Evolutionary conservation across 23 tunicate genomes (phyloP).

Genomic region (Corella eumyota): DNA sequence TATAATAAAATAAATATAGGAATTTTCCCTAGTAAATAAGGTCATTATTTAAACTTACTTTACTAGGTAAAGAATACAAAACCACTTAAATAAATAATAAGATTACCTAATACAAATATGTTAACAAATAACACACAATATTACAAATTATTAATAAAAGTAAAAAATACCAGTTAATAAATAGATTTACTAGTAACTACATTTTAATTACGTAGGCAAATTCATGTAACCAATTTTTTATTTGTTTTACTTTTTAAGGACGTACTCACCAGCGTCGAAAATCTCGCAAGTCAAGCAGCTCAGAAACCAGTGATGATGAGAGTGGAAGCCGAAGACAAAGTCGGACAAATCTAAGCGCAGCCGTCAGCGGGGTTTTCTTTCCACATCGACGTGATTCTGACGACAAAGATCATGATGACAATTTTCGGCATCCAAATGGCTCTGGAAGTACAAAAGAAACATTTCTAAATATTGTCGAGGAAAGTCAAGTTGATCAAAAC

Average conservation of each 20-base stretch:
- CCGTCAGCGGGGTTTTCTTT: slow-evolving; percentile 7
- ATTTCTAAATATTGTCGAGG: background rate
- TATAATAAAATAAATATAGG: no score
- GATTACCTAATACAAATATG: no score
- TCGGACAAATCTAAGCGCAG: slow-evolving; percentile 34
- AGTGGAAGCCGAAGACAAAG: slow-evolving; percentile 47
- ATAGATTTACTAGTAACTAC: no score
- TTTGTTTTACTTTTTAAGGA: slow-evolving; percentile 4
- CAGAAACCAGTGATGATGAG: slow-evolving; percentile 58
- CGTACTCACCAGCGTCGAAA: slow-evolving; percentile 13
- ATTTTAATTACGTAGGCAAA: no score
- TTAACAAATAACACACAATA: no score
- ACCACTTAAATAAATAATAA: no score
- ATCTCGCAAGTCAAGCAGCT: slow-evolving; percentile 34
- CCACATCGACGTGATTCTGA: slow-evolving; percentile 39
- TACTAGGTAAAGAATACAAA: no score
- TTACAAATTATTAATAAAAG: no score
- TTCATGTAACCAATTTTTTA: no score
- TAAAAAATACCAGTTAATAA: no score
- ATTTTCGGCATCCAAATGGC: slow-evolving; percentile 1
- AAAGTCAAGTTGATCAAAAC: background rate
- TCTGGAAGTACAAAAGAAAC: slow-evolving; percentile 2
- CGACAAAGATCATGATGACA: slow-evolving; percentile 44
- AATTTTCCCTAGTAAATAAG: no score
- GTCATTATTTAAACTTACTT: no score